Conservation (phyloP, 92 coral and sea anemone genomes). For the Heliopora coerulea region DNA sequence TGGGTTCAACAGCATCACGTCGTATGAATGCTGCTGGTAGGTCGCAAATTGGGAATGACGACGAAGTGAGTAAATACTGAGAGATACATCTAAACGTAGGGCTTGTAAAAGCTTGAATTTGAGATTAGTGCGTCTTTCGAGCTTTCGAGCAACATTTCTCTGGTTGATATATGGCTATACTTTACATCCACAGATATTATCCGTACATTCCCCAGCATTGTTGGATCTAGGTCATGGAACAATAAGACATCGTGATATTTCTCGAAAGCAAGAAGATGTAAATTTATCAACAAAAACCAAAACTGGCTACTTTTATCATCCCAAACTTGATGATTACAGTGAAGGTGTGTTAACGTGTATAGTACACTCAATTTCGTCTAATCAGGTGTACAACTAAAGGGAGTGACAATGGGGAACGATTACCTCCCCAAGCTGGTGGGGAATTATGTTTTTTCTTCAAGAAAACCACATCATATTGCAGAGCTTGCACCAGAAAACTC, state of each 20-base stretch:
- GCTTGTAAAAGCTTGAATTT: no score
- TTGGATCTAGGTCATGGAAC: constrained; percentile 95
- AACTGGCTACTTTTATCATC: constrained; percentile 97
- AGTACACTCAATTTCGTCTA: background rate
- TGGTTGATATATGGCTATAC: no score
- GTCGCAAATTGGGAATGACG: no score
- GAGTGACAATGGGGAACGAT: no score
- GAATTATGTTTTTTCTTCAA: no score
- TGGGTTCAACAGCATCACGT: background rate
- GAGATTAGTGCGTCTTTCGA: no score
- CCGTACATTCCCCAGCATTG: constrained; percentile 90
- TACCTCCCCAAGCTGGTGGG: no score
- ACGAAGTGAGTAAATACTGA: no score
- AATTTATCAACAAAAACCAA: constrained; percentile 61
- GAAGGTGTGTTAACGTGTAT: constrained; percentile 62
- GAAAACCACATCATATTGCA: no score
- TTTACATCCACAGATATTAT: constrained; percentile 49
- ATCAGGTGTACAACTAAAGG: background rate
- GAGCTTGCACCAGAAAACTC: no score
- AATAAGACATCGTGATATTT: constrained; percentile 90
- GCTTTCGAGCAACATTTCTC: no score
- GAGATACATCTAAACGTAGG: no score
- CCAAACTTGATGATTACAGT: constrained; percentile 90
- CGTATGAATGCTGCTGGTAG: background rate
- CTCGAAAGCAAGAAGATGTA: constrained; percentile 49